A percentile compares a stretch with the other conserved stretches of the same genome.
Conservation (phyloP, 2,113 vertebrate genomes). For the Paralichthys olivaceus region DNA sequence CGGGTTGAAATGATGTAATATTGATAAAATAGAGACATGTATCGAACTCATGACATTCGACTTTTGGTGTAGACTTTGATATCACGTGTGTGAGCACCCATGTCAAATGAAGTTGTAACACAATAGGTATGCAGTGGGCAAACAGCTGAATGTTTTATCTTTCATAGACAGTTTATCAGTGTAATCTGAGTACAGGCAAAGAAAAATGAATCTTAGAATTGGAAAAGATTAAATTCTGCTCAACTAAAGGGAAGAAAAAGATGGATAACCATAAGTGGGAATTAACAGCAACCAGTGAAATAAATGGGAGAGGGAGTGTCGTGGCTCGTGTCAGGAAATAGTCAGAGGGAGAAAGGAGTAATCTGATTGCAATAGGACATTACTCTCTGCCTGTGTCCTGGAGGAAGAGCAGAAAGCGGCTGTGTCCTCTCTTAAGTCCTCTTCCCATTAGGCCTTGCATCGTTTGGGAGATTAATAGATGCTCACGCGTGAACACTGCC, state of each 20-base stretch:
- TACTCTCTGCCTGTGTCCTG: conserved; percentile 66
- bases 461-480: conserved; percentile 75
- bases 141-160: conserved; percentile 34
- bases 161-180: conserved; percentile 7
- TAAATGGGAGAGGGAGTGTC: conserved; percentile 47
- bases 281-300: conserved; percentile 55
- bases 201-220: conserved; percentile 49
- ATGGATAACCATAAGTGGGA: conserved; percentile 57
- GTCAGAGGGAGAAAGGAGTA: conserved; percentile 48
- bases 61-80: neutral
- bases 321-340: conserved; percentile 48
- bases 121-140: neutral
- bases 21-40: too few species aligned
- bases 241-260: conserved; percentile 45
- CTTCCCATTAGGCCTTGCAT: conserved; percentile 72
- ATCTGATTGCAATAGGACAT: conserved; percentile 72
- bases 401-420: conserved; percentile 59
- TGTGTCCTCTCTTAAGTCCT: conserved; percentile 68
- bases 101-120: conserved; percentile 6
- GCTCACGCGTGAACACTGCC: conserved; percentile 57
- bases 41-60: too few species aligned
- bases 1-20: too few species aligned
- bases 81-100: neutral
- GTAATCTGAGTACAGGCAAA: conserved; percentile 26
- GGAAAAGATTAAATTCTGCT: conserved; percentile 58